phyloP scores from a whole-genome alignment of 1,140 invertebrate genomes.

The Papilio aristodemus region DNA sequence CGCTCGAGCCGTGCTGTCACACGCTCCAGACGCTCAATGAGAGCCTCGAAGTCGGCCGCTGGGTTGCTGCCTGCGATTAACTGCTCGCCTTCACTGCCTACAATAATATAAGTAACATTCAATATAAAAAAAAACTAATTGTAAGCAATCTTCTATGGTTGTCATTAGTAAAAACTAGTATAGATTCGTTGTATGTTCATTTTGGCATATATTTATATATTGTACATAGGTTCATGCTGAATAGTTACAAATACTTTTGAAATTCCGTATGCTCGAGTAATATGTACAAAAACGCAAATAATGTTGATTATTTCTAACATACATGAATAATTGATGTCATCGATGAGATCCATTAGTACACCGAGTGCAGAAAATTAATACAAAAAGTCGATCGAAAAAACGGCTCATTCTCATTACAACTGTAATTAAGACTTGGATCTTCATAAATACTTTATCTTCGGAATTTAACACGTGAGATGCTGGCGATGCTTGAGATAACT shows the following conservation, averaged over 20 bases:
- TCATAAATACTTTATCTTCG: slow-evolving; percentile 1
- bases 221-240: not conserved
- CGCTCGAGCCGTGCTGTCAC: slow-evolving; percentile 87
- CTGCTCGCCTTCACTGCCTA: slow-evolving; percentile 76
- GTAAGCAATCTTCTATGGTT: no score
- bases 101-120: slow-evolving; percentile 3
- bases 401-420: not conserved
- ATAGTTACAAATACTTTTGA: not conserved
- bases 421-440: not conserved
- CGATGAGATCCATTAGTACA: not conserved
- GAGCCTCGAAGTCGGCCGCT: slow-evolving; percentile 82
- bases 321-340: slow-evolving; percentile 5
- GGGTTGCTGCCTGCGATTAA: slow-evolving; percentile 62
- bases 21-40: slow-evolving; percentile 87
- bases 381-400: not conserved
- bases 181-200: no score
- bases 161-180: no score
- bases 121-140: not conserved
- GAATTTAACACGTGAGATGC: slow-evolving; percentile 11
- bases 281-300: not conserved
- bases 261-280: not conserved
- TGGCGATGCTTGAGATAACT: slow-evolving; percentile 7
- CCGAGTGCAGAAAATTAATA: slow-evolving; percentile 8
- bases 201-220: no score
- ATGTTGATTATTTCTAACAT: not conserved